Base-by-base conservation (phyloP, 2,113 vertebrate genomes). In the Rhinopomastus cyanomelas region DNA sequence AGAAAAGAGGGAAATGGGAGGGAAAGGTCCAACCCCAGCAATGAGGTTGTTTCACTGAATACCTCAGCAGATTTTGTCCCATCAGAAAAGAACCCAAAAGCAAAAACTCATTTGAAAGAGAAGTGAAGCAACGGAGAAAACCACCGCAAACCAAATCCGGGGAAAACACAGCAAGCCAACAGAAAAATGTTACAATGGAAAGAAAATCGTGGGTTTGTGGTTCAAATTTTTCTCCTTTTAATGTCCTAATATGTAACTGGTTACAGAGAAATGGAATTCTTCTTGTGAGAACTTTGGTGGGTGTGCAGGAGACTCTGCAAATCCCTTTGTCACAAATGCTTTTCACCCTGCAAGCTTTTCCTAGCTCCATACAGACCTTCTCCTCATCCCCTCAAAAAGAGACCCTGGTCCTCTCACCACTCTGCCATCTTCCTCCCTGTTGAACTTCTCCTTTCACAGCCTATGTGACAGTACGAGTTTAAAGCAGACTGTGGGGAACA, bases 381-480 rank as follows among this genome's bases (percentile, higher is more conserved):
- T 53, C 46, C 66, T 77, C 61, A 62, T 13, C 18, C 57, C 44
- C 52, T 74, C 49, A 27, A 46, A 61, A 29, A 55, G 30, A 53
- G 29, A 39, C 30, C 46, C 30, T 14, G 29, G 4, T 42, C 46
- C 51, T 27, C n/a, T 60, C 53, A 30, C 1, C 12, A 36, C 29
- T 80, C 74, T 13, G 19, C 19, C 44, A 22, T 11, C 1, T 0
- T 27, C 18, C 42, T 36, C 71, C 30, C 27, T 1, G 0, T 0
- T 18, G 19, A 79, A 59, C 26, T 65, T 37, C 49, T 85, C 25
- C 53, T 84, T 82, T 79, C 67, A 29, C 37, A 76, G 59, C 30
- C 51, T 37, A 3, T 5, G 19, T 42, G 66, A 46, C 74, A 71
- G 2, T 2, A 72, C 9, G 0, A 75, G 30, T 30, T 81, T 34